Evolutionary conservation across 2,888 invertebrate genomes (phyloP).

Genomic region (Leptinotarsa tumamoca): DNA sequence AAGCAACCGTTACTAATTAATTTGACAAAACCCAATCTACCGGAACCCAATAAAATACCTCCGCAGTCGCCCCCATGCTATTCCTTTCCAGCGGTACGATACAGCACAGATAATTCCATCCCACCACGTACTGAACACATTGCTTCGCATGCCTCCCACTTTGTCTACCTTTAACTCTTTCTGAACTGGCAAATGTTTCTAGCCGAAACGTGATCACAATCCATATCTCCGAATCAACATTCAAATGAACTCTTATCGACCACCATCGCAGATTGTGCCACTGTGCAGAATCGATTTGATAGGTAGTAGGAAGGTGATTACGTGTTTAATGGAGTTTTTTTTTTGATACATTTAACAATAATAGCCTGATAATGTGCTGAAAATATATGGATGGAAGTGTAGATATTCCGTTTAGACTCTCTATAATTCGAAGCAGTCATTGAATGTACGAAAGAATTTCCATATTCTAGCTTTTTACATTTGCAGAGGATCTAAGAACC

Average conservation of each 20-base stretch:
- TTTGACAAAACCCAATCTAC: conserved; percentile 34
- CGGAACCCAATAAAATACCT: conserved; percentile 34
- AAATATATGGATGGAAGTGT: too few relatives aligned
- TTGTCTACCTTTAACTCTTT: not conserved
- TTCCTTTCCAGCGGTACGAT: not conserved
- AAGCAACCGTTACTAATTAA: conserved; percentile 34
- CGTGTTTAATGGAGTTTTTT: too few relatives aligned
- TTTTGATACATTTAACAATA: too few relatives aligned
- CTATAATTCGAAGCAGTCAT: too few relatives aligned
- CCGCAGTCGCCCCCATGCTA: conserved; percentile 5
- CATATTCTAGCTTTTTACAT: too few relatives aligned
- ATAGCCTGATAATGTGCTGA: too few relatives aligned
- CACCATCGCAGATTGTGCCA: conserved; percentile 28
- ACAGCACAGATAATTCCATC: not conserved
- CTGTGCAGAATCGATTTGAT: not conserved
- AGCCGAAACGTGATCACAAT: conserved; percentile 30
- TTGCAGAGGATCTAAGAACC: too few relatives aligned
- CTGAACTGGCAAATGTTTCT: conserved; percentile 10
- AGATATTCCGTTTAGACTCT: too few relatives aligned
- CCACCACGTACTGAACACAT: not conserved
- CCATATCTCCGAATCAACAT: conserved; percentile 24
- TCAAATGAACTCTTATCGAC: conserved; percentile 32
- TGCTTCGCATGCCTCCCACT: not conserved
- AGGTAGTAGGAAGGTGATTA: not conserved
- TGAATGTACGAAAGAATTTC: too few relatives aligned